Evolutionary conservation across 2,797 vertebrate genomes (phyloP).

Genomic region (Perodicticus potto): DNA sequence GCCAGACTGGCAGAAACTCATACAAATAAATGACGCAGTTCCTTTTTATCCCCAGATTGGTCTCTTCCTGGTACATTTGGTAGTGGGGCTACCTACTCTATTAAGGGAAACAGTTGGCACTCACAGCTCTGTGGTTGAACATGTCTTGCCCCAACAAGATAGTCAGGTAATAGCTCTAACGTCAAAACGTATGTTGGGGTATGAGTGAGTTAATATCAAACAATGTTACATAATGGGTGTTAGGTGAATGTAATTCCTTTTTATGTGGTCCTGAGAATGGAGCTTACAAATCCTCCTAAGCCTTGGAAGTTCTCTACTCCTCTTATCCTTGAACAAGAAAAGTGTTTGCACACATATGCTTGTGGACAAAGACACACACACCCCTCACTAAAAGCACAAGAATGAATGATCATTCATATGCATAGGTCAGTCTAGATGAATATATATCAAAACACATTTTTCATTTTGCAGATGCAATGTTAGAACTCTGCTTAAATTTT

Average conservation of each 20-base stretch:
- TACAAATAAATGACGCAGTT: accelerated
- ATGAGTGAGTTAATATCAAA: too few species aligned
- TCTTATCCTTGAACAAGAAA: not conserved
- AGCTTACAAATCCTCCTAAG: not conserved
- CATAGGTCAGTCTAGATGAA: not conserved
- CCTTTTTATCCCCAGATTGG: too few species aligned
- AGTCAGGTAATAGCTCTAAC: accelerated
- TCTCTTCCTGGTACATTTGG: not conserved
- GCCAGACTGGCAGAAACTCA: too few species aligned
- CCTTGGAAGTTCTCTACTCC: not conserved
- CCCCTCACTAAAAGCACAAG: not conserved
- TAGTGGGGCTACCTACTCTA: accelerated
- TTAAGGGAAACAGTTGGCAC: too few species aligned
- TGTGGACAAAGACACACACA: too few species aligned
- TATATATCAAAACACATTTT: not conserved
- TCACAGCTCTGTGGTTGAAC: too few species aligned
- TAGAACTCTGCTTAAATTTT: not conserved
- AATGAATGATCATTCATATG: not conserved
- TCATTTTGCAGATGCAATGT: not conserved
- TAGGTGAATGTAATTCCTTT: not conserved
- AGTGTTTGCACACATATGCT: not conserved
- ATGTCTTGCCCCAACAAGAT: not conserved
- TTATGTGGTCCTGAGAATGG: too few species aligned
- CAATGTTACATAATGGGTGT: not conserved
- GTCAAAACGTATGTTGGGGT: accelerated